phyloP scores from a whole-genome alignment of 2,797 vertebrate species.

The Hydrocynus forskahlii region DNA sequence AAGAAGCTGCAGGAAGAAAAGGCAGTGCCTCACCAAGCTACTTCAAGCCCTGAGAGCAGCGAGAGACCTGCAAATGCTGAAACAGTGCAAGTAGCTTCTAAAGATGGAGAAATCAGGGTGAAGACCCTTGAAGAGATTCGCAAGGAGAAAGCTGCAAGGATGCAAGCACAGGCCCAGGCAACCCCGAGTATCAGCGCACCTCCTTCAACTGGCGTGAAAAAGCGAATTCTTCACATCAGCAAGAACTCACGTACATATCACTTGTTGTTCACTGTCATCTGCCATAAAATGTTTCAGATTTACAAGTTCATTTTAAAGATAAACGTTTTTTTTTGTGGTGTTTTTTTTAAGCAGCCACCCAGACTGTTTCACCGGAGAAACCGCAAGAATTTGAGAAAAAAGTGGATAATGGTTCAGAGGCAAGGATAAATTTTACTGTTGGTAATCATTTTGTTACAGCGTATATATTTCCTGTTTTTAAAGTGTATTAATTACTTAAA shows the following conservation, averaged over 20 bases:
- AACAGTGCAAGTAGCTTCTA: conserved; percentile 36
- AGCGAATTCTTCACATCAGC: conserved; percentile 67
- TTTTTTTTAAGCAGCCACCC: conserved; percentile 43
- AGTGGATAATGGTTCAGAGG: conserved; percentile 62
- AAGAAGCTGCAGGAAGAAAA: conserved; percentile 75
- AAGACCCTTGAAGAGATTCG: conserved; percentile 95
- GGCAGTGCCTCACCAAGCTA: conserved; percentile 12
- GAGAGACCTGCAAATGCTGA: conserved; percentile 11
- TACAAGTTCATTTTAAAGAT: not conserved
- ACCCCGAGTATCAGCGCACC: conserved; percentile 46
- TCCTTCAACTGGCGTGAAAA: conserved; percentile 51
- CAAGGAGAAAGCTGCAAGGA: conserved; percentile 85
- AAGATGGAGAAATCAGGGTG: conserved; percentile 73
- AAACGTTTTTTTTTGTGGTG: not conserved
- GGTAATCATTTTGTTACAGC: not conserved
- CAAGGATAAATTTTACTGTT: conserved; percentile 37
- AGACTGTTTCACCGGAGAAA: conserved; percentile 51
- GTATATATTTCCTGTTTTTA: too few relatives aligned
- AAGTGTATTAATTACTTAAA: not conserved
- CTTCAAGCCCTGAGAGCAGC: conserved; percentile 12
- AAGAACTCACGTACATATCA: conserved; percentile 73
- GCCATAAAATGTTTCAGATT: not conserved
- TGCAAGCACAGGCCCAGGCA: conserved; percentile 67
- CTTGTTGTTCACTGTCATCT: not conserved
- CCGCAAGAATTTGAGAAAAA: conserved; percentile 56